Percentiles rank a stretch among this genome's conserved stretches.
These are phyloP conservation scores for Octonoba sinensis DNA, from an alignment of 2,888 invertebrate species.

Conservation along the genomic window DNA sequence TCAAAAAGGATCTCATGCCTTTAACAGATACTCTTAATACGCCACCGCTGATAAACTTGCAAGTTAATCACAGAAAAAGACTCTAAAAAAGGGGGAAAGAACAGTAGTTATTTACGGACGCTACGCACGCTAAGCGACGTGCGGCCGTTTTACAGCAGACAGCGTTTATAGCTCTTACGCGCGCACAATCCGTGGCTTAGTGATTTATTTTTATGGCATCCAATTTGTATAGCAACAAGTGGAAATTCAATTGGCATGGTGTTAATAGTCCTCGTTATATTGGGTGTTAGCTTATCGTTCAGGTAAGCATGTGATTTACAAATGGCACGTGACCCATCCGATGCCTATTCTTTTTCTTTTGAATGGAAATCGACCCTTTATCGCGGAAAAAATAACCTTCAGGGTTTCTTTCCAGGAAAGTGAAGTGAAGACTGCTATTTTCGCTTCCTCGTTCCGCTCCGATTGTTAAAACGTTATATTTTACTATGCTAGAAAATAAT, in stretches of 20 bases:
- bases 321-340: constrained; percentile 38
- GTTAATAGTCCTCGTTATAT: constrained; percentile 54
- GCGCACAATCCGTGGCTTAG: constrained; percentile 23
- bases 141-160: constrained; percentile 6
- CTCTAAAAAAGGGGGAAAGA: constrained; percentile 24
- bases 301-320: constrained; percentile 55
- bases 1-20: constrained; percentile 39
- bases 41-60: constrained; percentile 38
- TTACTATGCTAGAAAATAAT: too few relatives aligned
- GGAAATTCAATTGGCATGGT: constrained; percentile 57
- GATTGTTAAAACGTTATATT: too few relatives aligned
- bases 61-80: constrained; percentile 52
- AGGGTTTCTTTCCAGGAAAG: too few relatives aligned
- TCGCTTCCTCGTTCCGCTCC: too few relatives aligned
- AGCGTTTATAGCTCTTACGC: constrained; percentile 11
- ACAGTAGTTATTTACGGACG: constrained; percentile 47
- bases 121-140: constrained; percentile 44
- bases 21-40: constrained; percentile 42
- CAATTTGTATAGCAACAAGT: constrained; percentile 63
- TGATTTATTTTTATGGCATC: constrained; percentile 62
- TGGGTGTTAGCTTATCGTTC: constrained; percentile 42
- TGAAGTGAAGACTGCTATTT: too few relatives aligned
- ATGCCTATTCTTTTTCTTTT: too few relatives aligned
- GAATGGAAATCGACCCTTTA: too few relatives aligned
- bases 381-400: too few relatives aligned